phyloP scores from a whole-genome alignment of 2,888 invertebrate genomes.

The Eilema depressum region DNA sequence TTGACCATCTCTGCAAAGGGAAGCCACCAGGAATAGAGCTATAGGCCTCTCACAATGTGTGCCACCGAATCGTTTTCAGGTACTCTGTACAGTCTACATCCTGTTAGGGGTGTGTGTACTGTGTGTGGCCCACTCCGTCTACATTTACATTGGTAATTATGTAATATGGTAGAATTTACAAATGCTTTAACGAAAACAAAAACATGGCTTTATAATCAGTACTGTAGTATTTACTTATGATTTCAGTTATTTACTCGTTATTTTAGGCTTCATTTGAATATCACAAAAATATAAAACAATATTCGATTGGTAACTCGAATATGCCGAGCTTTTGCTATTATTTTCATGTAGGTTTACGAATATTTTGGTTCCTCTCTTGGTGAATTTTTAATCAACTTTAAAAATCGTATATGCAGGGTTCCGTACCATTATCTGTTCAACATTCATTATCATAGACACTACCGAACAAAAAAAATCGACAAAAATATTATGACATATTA shows the following conservation, averaged over 20 bases:
- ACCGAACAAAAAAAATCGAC: too few species aligned
- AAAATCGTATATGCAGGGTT: too few species aligned
- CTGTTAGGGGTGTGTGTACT: too few species aligned
- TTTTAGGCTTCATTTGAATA: conserved; percentile 4
- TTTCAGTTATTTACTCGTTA: neutral
- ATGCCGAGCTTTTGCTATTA: neutral
- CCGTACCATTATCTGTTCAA: too few species aligned
- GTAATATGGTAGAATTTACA: neutral
- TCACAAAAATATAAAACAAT: neutral
- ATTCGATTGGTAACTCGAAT: neutral
- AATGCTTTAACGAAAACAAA: neutral
- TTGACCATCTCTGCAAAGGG: too few species aligned
- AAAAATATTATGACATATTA: too few species aligned
- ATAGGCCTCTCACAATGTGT: too few species aligned
- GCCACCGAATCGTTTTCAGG: too few species aligned
- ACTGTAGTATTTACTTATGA: neutral
- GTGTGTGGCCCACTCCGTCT: neutral
- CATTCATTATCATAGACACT: too few species aligned
- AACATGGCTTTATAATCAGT: neutral
- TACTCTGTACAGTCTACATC: too few species aligned
- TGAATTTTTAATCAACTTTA: neutral
- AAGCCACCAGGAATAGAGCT: too few species aligned
- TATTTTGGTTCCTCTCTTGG: neutral
- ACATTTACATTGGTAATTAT: neutral
- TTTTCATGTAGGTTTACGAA: neutral